These are phyloP conservation scores for Chelonus formosanus DNA, from an alignment of 2,888 invertebrate genomes.

Conservation along the genomic window DNA sequence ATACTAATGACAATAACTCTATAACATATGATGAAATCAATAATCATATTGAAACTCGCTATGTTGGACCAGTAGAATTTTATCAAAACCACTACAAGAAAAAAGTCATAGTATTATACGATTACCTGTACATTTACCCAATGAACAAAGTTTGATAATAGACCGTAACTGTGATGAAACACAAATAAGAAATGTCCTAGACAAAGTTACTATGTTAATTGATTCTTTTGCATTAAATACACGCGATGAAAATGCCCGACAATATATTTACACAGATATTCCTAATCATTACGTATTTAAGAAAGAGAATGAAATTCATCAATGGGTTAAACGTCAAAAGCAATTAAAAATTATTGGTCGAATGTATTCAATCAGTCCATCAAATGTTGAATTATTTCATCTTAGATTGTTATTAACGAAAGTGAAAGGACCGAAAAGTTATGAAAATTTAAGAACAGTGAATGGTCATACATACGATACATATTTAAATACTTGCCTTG, in stretches of 20 bases:
- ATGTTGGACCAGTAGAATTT: constrained; percentile 41
- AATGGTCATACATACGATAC: constrained; percentile 43
- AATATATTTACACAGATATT: no score
- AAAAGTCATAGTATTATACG: constrained; percentile 37
- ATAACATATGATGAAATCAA: no score
- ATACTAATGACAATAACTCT: no score
- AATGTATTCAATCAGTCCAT: constrained; percentile 47
- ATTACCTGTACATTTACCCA: constrained; percentile 39
- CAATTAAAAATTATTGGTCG: constrained; percentile 42
- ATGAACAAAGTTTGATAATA: constrained; percentile 13
- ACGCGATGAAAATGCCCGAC: no score
- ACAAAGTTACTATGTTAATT: no score
- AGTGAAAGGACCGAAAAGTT: constrained; percentile 48
- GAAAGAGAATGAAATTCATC: no score
- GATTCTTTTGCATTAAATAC: no score
- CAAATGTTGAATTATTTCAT: constrained; percentile 45
- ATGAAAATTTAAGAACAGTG: constrained; percentile 47
- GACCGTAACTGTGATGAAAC: background rate
- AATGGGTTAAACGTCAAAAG: constrained; percentile 17
- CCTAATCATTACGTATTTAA: no score
- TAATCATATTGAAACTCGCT: constrained; percentile 35
- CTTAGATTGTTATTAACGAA: constrained; percentile 48
- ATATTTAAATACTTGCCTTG: background rate
- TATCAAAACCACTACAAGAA: constrained; percentile 39
- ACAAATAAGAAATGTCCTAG: no score